Percentiles rank a stretch among this genome's conserved stretches.
These are phyloP conservation scores for Physella acuta DNA, from an alignment of 1,140 invertebrate species.

Conservation along the genomic window DNA sequence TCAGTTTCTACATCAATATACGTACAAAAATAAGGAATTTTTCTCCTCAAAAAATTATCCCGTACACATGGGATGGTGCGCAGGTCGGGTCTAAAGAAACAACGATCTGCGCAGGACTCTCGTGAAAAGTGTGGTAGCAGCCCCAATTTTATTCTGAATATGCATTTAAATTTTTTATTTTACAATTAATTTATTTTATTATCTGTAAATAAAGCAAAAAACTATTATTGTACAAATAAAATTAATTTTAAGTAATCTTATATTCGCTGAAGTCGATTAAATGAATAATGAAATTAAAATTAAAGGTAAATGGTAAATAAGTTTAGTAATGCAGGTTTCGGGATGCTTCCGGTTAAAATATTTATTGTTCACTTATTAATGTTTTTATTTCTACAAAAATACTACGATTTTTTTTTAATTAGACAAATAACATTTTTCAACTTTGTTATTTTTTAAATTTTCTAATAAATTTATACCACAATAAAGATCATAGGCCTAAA, in stretches of 20 bases:
- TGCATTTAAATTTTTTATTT: conserved; percentile 8
- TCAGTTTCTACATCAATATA: too few species aligned
- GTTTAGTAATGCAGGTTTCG: not conserved
- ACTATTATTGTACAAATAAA: not conserved
- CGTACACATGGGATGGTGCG: conserved; percentile 28
- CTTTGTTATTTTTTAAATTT: not conserved
- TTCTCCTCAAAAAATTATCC: conserved; percentile 16
- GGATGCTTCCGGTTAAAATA: not conserved
- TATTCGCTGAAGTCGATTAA: not conserved
- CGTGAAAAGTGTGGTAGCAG: conserved; percentile 1
- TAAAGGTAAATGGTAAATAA: not conserved
- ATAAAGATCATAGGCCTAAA: not conserved
- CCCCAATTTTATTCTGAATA: not conserved
- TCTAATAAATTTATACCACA: not conserved
- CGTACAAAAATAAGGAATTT: conserved; percentile 22
- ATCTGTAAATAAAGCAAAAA: not conserved
- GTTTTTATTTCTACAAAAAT: not conserved
- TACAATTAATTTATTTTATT: not conserved
- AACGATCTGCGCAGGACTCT: conserved; percentile 24
- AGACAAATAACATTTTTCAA: not conserved
- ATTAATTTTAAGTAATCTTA: not conserved
- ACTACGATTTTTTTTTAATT: not conserved
- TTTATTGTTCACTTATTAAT: not conserved
- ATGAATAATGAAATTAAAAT: not conserved
- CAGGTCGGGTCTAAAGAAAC: conserved; percentile 25